phyloP scores from a whole-genome alignment of 2,888 invertebrate species.

The Ornithoptera priamus region DNA sequence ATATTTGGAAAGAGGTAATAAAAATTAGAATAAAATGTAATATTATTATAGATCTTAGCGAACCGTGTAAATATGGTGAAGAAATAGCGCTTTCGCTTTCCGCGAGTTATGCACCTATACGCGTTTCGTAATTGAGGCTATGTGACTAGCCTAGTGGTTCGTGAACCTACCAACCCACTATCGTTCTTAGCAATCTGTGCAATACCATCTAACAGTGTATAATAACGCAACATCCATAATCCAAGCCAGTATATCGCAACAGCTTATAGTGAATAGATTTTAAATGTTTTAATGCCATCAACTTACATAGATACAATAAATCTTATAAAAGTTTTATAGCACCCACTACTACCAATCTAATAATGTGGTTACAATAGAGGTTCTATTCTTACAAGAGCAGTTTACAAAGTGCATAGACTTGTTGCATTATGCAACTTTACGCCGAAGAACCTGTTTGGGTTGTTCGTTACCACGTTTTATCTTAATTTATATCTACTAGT shows the following conservation, averaged over 20 bases:
- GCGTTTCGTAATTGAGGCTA: constrained; percentile 75
- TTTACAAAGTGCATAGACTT: constrained; percentile 2
- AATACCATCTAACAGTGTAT: constrained; percentile 31
- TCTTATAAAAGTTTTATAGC: neutral
- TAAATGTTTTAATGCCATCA: neutral
- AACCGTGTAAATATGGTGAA: constrained; percentile 63
- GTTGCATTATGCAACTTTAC: constrained; percentile 53
- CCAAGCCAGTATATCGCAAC: constrained; percentile 15
- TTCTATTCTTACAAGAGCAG: constrained; percentile 9
- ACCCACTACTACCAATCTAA: neutral
- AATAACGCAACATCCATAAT: constrained; percentile 26
- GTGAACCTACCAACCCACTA: constrained; percentile 50
- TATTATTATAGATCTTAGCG: constrained; percentile 30
- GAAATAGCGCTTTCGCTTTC: constrained; percentile 78
- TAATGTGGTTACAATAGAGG: neutral
- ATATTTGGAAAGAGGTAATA: neutral
- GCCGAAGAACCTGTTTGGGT: constrained; percentile 39
- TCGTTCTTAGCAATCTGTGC: constrained; percentile 35
- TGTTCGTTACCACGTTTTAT: neutral
- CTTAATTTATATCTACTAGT: too few relatives aligned
- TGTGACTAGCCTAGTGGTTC: constrained; percentile 60
- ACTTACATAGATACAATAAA: neutral
- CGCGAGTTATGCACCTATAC: constrained; percentile 68
- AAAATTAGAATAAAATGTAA: constrained; percentile 31
- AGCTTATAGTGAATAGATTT: neutral